A percentile compares a stretch with the other conserved stretches of the same genome.
Evolutionary conservation across 1,140 invertebrate genomes (phyloP).

Genomic region (Drosophila nasuta): DNA sequence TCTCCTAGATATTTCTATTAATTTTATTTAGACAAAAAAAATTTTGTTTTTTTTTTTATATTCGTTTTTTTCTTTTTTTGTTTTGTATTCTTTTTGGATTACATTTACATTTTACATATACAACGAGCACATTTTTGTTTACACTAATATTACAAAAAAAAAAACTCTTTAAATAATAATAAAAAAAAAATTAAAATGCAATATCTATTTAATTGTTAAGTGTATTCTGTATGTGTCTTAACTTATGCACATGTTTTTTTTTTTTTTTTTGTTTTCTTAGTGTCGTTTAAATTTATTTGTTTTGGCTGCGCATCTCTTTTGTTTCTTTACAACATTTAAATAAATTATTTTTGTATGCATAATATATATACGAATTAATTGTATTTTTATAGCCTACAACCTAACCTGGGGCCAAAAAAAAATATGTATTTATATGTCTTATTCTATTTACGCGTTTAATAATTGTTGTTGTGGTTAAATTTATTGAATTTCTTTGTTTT

Average conservation of each 20-base stretch:
- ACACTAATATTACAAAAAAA: slow-evolving; percentile 48
- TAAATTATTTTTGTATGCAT: slow-evolving; percentile 44
- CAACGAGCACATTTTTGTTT: slow-evolving; percentile 51
- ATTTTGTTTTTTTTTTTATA: slow-evolving; percentile 17
- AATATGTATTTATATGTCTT: neutral
- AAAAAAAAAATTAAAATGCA: slow-evolving; percentile 51
- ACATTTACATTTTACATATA: slow-evolving; percentile 58
- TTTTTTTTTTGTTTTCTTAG: slow-evolving; percentile 4
- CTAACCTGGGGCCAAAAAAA: slow-evolving; percentile 40
- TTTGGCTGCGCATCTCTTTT: slow-evolving; percentile 68
- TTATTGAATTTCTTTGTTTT: slow-evolving; percentile 1
- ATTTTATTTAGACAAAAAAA: slow-evolving; percentile 77
- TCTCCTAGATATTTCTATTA: slow-evolving; percentile 36
- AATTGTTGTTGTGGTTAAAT: slow-evolving; percentile 6
- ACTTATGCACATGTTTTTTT: slow-evolving; percentile 35
- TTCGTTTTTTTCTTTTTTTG: neutral
- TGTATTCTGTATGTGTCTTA: slow-evolving; percentile 38
- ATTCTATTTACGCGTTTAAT: slow-evolving; percentile 3
- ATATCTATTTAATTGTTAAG: slow-evolving; percentile 21
- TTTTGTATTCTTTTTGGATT: slow-evolving; percentile 23
- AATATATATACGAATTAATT: neutral
- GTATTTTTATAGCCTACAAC: slow-evolving; percentile 17
- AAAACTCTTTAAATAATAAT: slow-evolving; percentile 18
- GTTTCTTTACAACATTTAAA: slow-evolving; percentile 72
- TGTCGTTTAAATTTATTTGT: slow-evolving; percentile 35